A percentile compares a stretch with the other conserved stretches of the same genome.
phyloP scores from a whole-genome alignment of 2,888 invertebrate genomes.

The Philereme vetulata region DNA sequence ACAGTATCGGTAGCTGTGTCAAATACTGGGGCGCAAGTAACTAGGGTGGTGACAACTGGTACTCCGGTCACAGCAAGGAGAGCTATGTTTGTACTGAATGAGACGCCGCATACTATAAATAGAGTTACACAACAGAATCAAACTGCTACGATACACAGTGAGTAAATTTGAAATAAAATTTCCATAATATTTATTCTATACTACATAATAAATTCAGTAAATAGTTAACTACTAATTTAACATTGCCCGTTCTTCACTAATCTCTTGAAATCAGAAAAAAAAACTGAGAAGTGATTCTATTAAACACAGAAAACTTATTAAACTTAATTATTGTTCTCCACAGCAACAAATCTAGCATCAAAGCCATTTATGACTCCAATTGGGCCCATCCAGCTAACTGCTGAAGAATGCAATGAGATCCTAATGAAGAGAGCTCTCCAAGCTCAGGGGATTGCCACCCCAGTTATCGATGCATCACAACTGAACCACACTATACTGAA shows the following conservation, averaged over 20 bases:
- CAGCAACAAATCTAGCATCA: conserved; percentile 72
- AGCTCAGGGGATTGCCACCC: conserved; percentile 82
- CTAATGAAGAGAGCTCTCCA: conserved; percentile 89
- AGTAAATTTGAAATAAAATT: conserved; percentile 47
- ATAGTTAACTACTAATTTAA: too few species aligned
- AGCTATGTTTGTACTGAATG: conserved; percentile 80
- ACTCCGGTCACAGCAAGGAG: conserved; percentile 65
- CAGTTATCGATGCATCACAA: conserved; percentile 78
- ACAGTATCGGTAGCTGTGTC: conserved; percentile 73
- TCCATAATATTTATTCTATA: not conserved
- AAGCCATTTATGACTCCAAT: conserved; percentile 89
- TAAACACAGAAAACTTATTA: not conserved
- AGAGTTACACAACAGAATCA: conserved; percentile 79
- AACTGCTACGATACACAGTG: conserved; percentile 77
- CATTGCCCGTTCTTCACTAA: not conserved
- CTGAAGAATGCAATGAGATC: conserved; percentile 91
- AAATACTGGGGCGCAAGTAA: conserved; percentile 72
- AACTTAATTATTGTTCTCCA: not conserved
- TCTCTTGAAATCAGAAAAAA: not conserved
- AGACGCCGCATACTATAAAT: conserved; percentile 70
- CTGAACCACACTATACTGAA: conserved; percentile 74
- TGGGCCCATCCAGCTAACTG: conserved; percentile 88
- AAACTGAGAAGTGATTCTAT: not conserved
- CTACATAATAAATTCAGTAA: not conserved
- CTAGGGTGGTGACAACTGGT: conserved; percentile 72